Evolutionary conservation across 2,797 vertebrate genomes (phyloP).

Genomic region (Cryptoblepharus egeriae): DNA sequence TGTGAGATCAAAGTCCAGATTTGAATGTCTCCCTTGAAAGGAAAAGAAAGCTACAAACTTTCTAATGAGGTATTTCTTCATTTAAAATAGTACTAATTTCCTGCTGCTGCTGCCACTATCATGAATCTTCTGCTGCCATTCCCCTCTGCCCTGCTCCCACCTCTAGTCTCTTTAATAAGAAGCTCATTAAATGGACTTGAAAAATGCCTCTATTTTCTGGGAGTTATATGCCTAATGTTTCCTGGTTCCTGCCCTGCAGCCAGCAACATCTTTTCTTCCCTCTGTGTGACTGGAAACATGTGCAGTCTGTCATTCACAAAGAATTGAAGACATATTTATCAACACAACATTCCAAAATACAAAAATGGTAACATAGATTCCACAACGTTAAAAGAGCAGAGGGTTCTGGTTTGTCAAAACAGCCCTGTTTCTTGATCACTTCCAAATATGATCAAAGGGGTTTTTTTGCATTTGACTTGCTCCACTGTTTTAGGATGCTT

Average conservation of each 20-base stretch:
- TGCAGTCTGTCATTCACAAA: conserved; percentile 40
- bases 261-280: conserved; percentile 40
- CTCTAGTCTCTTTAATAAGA: conserved; percentile 33
- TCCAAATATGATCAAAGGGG: too few species aligned
- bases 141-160: accelerated
- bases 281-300: conserved; percentile 35
- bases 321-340: too few species aligned
- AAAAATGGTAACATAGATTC: too few species aligned
- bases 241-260: conserved; percentile 27
- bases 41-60: conserved; percentile 20
- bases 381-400: too few species aligned
- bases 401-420: too few species aligned
- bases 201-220: background rate
- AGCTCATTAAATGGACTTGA: conserved; percentile 37
- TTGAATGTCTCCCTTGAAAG: conserved; percentile 37
- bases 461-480: too few species aligned
- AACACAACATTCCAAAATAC: too few species aligned
- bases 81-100: conserved; percentile 33
- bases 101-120: background rate
- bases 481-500: too few species aligned
- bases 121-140: conserved; percentile 9
- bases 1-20: conserved; percentile 16
- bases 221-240: conserved; percentile 38
- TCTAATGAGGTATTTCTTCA: background rate
- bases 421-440: too few species aligned